phyloP scores from a whole-genome alignment of 2,797 vertebrate genomes.

The Sebastes steindachneri region DNA sequence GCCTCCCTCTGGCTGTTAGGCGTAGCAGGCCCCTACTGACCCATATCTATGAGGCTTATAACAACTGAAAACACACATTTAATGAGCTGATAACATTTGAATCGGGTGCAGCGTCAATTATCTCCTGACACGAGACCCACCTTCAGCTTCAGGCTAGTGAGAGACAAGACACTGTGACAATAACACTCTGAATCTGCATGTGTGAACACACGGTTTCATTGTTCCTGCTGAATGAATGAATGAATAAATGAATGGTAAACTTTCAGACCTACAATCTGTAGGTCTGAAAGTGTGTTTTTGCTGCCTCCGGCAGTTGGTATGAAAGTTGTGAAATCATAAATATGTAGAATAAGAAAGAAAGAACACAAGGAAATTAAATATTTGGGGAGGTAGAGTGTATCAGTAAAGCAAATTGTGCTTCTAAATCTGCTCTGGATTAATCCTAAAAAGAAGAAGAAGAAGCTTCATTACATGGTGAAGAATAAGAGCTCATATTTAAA shows the following conservation, averaged over 20 bases:
- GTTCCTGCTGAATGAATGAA: not conserved
- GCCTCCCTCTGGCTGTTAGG: too few relatives aligned
- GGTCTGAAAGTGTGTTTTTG: not conserved
- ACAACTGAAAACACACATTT: too few relatives aligned
- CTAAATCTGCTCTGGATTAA: slow-evolving; percentile 12
- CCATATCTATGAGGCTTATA: too few relatives aligned
- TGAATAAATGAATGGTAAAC: not conserved
- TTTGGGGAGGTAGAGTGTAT: slow-evolving; percentile 31
- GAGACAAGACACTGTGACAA: too few relatives aligned
- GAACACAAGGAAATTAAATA: slow-evolving; percentile 34
- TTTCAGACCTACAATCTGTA: not conserved
- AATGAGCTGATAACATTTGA: too few relatives aligned
- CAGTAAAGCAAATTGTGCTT: slow-evolving; percentile 31
- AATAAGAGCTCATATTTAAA: not conserved
- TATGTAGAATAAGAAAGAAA: not conserved
- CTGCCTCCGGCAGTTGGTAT: not conserved
- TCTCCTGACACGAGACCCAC: too few relatives aligned
- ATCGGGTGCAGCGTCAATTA: too few relatives aligned
- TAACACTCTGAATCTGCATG: not conserved
- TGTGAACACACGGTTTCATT: not conserved
- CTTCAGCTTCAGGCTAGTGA: too few relatives aligned
- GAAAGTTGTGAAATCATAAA: slow-evolving; percentile 22
- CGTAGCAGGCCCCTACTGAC: too few relatives aligned
- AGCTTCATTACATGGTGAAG: not conserved
- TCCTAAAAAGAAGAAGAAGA: slow-evolving; percentile 10